A percentile compares a stretch with the other conserved stretches of the same genome.
These are phyloP conservation scores for Pseudopleuronectes americanus DNA, from an alignment of 2,797 vertebrate species.

Conservation along the genomic window DNA sequence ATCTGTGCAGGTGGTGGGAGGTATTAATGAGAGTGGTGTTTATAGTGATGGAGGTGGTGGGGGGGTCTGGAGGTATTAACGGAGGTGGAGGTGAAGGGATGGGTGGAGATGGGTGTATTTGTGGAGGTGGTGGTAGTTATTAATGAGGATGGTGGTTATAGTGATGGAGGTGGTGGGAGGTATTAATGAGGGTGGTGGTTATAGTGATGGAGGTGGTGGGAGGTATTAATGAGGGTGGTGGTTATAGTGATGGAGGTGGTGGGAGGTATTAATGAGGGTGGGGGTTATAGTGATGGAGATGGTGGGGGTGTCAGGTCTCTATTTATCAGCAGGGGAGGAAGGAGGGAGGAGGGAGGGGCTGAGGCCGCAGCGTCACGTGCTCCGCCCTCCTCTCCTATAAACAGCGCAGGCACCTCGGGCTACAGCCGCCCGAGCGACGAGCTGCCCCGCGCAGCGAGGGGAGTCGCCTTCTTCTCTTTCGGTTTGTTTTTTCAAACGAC, in stretches of 20 bases:
- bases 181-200: no score
- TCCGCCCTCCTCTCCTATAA: constrained; percentile 63
- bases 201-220: no score
- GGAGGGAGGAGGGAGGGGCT: neutral
- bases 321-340: constrained; percentile 26
- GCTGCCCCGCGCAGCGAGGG: neutral
- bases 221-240: no score
- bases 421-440: neutral
- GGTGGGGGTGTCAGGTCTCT: neutral
- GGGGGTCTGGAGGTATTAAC: no score
- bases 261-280: no score
- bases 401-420: constrained; percentile 47
- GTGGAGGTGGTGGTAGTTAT: no score
- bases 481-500: neutral
- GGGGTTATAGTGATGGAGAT: neutral
- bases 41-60: no score
- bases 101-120: neutral
- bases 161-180: no score
- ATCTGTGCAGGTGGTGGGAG: no score
- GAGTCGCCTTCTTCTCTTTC: neutral
- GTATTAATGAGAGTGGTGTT: no score
- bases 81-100: neutral
- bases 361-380: constrained; percentile 67
- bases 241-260: no score
- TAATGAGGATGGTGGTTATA: no score